Conservation (phyloP, 2,797 vertebrate species). For the Fistularia tabacaria region DNA sequence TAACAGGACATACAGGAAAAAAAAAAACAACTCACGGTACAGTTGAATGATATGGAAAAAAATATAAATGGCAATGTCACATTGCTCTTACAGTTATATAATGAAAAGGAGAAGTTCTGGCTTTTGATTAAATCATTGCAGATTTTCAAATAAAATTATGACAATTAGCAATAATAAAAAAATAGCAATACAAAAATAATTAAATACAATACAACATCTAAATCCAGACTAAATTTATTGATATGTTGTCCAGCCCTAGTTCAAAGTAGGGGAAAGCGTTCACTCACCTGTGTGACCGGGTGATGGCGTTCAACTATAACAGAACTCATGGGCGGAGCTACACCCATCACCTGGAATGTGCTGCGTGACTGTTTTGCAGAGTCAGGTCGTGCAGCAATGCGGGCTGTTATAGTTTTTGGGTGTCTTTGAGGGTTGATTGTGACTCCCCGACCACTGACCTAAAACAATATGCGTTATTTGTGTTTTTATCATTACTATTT, state of each 20-base stretch:
- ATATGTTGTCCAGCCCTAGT: too few relatives aligned
- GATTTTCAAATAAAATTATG: too few relatives aligned
- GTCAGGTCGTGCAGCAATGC: constrained; percentile 80
- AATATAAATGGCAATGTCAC: background rate
- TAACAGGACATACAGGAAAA: background rate
- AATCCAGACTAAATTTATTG: too few relatives aligned
- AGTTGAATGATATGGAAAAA: background rate
- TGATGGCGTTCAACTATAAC: constrained; percentile 91
- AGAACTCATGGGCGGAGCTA: constrained; percentile 88
- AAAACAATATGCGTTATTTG: constrained; percentile 59
- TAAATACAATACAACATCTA: background rate
- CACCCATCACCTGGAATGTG: constrained; percentile 82
- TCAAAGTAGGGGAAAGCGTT: too few relatives aligned
- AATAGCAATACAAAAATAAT: too few relatives aligned
- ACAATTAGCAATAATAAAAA: too few relatives aligned
- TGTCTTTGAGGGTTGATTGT: constrained; percentile 87
- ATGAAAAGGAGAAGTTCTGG: too few relatives aligned
- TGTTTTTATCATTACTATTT: background rate
- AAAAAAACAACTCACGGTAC: background rate
- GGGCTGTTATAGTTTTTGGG: constrained; percentile 86
- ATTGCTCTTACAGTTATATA: too few relatives aligned
- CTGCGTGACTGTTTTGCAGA: constrained; percentile 68
- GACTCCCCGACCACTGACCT: constrained; percentile 79
- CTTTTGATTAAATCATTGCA: too few relatives aligned
- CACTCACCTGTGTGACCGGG: constrained; percentile 85